phyloP scores from a whole-genome alignment of 1,140 invertebrate genomes.

The Lineus longissimus region DNA sequence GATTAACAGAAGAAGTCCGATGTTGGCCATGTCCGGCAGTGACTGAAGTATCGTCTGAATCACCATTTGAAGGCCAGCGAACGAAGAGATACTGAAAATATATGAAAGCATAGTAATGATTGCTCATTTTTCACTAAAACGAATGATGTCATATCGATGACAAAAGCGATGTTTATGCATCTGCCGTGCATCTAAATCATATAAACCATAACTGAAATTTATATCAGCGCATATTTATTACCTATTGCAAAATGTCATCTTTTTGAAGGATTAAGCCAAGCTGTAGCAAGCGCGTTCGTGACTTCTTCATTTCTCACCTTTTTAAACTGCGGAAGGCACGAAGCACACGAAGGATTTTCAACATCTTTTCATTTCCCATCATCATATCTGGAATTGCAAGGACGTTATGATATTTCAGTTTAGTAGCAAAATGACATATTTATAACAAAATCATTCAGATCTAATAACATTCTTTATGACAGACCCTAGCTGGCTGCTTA shows the following conservation, averaged over 20 bases:
- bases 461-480: no score
- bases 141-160: no score
- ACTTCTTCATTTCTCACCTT: neutral
- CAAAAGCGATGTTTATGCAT: no score
- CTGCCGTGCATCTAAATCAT: no score
- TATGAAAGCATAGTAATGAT: neutral
- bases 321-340: constrained; percentile 35
- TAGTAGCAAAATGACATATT: neutral
- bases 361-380: constrained; percentile 11
- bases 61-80: constrained; percentile 25
- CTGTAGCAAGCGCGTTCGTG: no score
- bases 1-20: constrained; percentile 30
- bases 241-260: no score
- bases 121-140: no score
- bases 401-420: neutral
- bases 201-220: no score
- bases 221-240: no score
- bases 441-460: neutral
- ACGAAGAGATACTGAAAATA: constrained; percentile 18
- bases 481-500: no score
- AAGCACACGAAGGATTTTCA: constrained; percentile 30
- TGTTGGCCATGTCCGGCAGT: constrained; percentile 35
- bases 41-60: constrained; percentile 33
- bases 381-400: neutral
- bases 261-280: no score